Evolutionary conservation across 2,888 invertebrate species (phyloP).

Genomic region (Mesorhabditis belari): DNA sequence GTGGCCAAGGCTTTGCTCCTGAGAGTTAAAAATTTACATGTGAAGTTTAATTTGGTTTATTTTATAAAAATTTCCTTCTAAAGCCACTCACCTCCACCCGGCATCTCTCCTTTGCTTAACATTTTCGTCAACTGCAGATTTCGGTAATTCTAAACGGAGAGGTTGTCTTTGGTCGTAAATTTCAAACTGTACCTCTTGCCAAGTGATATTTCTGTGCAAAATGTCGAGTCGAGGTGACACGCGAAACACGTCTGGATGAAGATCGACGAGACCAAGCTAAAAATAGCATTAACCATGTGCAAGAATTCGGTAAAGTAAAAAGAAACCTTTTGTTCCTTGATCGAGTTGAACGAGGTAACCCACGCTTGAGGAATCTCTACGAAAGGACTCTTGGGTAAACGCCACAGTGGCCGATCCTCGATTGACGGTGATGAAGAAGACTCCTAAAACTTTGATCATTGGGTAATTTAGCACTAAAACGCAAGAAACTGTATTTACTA

Average conservation of each 20-base stretch:
- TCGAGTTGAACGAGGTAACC: constrained; percentile 24
- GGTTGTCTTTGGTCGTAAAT: constrained; percentile 10
- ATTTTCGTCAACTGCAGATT: constrained; percentile 67
- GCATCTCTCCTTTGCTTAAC: constrained; percentile 74
- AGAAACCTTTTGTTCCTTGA: constrained; percentile 16
- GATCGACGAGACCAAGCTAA: constrained; percentile 60
- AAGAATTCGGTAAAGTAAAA: neutral
- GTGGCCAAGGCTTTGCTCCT: constrained; percentile 77
- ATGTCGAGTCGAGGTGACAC: constrained; percentile 43
- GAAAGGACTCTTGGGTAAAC: constrained; percentile 25
- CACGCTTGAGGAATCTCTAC: constrained; percentile 22
- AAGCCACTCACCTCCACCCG: constrained; percentile 72
- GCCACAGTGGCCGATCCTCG: constrained; percentile 17
- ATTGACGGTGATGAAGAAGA: no score
- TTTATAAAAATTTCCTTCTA: neutral
- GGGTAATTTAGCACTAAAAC: no score
- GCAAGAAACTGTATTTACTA: no score
- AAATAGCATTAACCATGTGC: neutral
- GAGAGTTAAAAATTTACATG: neutral
- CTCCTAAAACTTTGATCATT: no score
- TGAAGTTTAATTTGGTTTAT: neutral
- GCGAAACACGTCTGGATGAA: constrained; percentile 68
- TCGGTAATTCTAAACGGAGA: constrained; percentile 50
- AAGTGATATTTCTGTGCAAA: constrained; percentile 26
- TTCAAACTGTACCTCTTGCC: constrained; percentile 4